These are phyloP conservation scores for Neodiprion pinetum DNA, from an alignment of 1,140 invertebrate species.

Conservation along the genomic window DNA sequence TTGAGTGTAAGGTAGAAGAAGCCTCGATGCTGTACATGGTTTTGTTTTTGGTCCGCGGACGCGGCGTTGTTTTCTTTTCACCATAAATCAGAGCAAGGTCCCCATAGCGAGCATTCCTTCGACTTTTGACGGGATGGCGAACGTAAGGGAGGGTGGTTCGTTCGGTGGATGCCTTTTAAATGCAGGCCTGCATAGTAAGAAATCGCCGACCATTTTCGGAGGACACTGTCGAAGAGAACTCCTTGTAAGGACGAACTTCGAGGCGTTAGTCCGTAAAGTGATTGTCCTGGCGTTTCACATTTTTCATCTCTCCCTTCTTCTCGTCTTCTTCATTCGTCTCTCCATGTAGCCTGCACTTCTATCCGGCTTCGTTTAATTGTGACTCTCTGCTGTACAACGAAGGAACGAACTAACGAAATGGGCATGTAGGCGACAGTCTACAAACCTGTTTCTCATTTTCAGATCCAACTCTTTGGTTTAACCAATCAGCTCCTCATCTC, in stretches of 20 bases:
- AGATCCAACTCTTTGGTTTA: slow-evolving; percentile 1
- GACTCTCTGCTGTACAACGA: background rate
- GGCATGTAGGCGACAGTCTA: background rate
- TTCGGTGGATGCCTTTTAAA: background rate
- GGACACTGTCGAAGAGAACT: slow-evolving; percentile 1
- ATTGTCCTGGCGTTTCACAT: slow-evolving; percentile 7
- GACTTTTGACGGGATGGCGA: background rate
- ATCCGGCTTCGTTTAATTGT: background rate
- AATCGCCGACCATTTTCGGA: slow-evolving; percentile 6
- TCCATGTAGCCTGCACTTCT: background rate
- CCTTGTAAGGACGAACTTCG: slow-evolving; percentile 2
- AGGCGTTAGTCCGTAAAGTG: slow-evolving; percentile 6
- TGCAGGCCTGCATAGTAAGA: background rate
- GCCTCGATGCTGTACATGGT: no score
- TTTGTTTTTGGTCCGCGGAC: no score
- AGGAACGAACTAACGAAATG: background rate
- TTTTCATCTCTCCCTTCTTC: background rate
- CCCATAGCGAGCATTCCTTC: slow-evolving; percentile 3
- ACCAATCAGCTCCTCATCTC: slow-evolving; percentile 7
- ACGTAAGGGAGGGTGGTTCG: background rate
- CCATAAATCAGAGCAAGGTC: slow-evolving; percentile 1
- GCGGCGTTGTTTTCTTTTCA: background rate
- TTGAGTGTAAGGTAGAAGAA: no score
- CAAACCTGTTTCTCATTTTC: slow-evolving; percentile 5
- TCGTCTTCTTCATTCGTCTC: background rate